Base-by-base conservation (phyloP, 2,113 vertebrate genomes). In the Cryptotis parvus region DNA sequence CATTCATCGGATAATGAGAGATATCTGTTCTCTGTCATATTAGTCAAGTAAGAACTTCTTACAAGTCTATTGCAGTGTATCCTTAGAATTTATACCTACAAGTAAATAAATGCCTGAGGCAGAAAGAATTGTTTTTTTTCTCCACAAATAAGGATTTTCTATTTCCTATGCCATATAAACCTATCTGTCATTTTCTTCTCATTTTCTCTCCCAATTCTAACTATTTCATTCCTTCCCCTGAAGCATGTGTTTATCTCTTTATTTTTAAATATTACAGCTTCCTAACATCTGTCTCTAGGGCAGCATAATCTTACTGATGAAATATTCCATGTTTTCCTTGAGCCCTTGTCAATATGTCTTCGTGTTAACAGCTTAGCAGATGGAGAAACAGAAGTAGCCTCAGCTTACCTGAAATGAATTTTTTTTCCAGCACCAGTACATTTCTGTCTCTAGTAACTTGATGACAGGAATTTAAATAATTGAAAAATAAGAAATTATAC, bases 311-410 rank as follows among this genome's bases (percentile, higher is more conserved):
- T 98, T 94, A 96, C 96, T 98, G 98, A 98, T 98, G 98, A 98
- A 98, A 98, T 98, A 98, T 96, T 98, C 98, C 95, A 97, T 98
- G 98, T 98, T 98, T 98, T 98, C 97, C 97, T 98, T 98, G 97
- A 98, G 98, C 97, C 95, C 92, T 95, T 97, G 98, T 98, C 98
- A 98, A 97, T 98, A 98, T 98, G 98, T 98, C 97, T 97, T 96
- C 63, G 58, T 96, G 97, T 98, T 97, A 97, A 97, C 97, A 98
- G 98, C 97, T 98, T 98, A 98, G 96, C 97, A 97, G 95, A 97
- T 98, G 97, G 96, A 96, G 95, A 96, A 91, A 29, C 95, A 97
- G 94, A 97, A 97, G 93, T 96, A 98, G 96, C 96, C 95, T 96
- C 95, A 95, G 95, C 96, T 98, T 98, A 98, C 98, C 98, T 98